Evolutionary conservation across 2,113 vertebrate genomes (phyloP).

Genomic region (Spermophilus dauricus): DNA sequence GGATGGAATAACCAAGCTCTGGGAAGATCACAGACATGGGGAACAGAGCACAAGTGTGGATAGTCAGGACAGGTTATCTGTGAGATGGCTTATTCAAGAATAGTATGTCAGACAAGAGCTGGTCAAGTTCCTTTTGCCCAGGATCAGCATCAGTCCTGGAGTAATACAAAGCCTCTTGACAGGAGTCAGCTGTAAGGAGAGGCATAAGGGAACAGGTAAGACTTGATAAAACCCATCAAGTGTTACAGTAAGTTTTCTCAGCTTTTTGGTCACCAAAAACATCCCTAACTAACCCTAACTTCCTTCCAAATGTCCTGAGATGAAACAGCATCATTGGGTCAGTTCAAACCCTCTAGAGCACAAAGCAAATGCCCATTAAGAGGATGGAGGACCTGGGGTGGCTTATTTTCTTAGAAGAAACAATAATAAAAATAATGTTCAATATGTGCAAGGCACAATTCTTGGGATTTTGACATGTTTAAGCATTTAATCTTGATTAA

Average conservation of each 20-base stretch:
- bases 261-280: neutral
- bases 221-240: neutral
- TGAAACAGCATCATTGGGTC: neutral
- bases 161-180: too few relatives aligned
- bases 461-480: neutral
- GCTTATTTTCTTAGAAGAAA: neutral
- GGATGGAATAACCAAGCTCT: neutral
- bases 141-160: too few relatives aligned
- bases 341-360: neutral
- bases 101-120: too few relatives aligned
- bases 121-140: too few relatives aligned
- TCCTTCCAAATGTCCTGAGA: neutral
- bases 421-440: neutral
- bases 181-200: neutral
- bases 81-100: too few relatives aligned
- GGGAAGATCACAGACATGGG: neutral
- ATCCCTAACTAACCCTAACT: neutral
- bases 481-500: neutral
- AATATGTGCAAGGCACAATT: neutral
- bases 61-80: too few relatives aligned
- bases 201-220: neutral
- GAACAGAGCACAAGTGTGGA: neutral
- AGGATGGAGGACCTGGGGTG: neutral
- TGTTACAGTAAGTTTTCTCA: neutral
- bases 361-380: neutral